Base-by-base conservation (phyloP, 2,888 invertebrate genomes). In the Tachystola acroxantha region DNA sequence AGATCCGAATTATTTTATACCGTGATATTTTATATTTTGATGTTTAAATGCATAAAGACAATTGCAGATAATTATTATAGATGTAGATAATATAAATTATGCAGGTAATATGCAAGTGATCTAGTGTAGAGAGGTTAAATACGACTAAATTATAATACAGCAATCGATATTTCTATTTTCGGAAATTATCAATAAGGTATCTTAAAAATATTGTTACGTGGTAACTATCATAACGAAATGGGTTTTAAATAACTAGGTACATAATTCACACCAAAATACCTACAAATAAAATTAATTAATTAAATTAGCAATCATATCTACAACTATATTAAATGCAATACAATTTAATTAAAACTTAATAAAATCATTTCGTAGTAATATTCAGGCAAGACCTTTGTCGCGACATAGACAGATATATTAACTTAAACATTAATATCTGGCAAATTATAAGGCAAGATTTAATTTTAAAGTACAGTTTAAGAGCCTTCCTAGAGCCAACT, bases 381-480 rank as follows among this genome's bases (percentile, higher is more conserved):
- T 35, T 35, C 39, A 55, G 74, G 74, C 74, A 75, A 74, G 73
- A 61, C 49, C 48, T 46, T 40, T 40, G 11, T 43, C 50, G 50
- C 61, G 61, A 66, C 61, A 68, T 63, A 57, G 37, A 39, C 39
- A 35, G 38, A 39, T 28, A 25, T 32, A 27, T 14, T 32, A 20
- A 16, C 6, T 16, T 10, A 2, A n/a, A 31, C 16, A 10, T 20
- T 31, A 22, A 11, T n/a, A 27, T 25, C 20, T 33, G 37, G 33
- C 33, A 34, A 40, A 32, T n/a, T 29, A 33, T 32, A 45, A 25
- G 45, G 45, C 45, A 45, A 55, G 58, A n/a, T n/a, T n/a, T n/a
- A n/a, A n/a, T n/a, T n/a, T n/a, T n/a, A n/a, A n/a, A n/a, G n/a
- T n/a, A n/a, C n/a, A n/a, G n/a, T n/a, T n/a, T n/a, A n/a, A n/a